Conservation (phyloP, 35 echinoderm and acorn worm species). For the Apostichopus californicus region DNA sequence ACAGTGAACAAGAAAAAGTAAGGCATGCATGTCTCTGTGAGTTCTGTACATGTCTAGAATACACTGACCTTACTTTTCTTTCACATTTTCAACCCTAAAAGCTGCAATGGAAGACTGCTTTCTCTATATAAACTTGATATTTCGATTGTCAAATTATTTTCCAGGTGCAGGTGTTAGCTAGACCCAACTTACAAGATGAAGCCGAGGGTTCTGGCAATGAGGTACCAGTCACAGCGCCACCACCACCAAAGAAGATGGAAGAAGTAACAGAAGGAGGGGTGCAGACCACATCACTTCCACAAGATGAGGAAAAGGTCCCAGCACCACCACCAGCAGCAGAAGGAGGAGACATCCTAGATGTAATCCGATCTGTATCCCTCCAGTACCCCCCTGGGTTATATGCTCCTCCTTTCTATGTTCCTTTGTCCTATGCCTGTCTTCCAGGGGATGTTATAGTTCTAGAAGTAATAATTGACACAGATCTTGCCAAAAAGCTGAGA, state of each 20-base stretch:
- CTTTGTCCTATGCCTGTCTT: slow-evolving; percentile 34
- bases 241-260: background rate
- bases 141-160: background rate
- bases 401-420: slow-evolving; percentile 36
- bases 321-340: background rate
- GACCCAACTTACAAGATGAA: background rate
- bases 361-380: slow-evolving; percentile 19
- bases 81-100: no score
- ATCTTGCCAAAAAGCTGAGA: slow-evolving; percentile 20
- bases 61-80: no score
- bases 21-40: no score
- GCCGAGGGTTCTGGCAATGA: background rate
- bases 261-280: background rate
- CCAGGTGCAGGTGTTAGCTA: slow-evolving; percentile 37
- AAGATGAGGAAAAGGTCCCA: background rate
- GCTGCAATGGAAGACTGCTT: no score
- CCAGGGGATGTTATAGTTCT: slow-evolving; percentile 32
- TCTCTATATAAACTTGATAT: no score
- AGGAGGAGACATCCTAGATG: background rate
- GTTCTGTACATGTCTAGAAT: no score
- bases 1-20: no score
- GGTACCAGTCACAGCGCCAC: background rate
- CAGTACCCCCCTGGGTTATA: slow-evolving; percentile 15
- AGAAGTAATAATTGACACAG: slow-evolving; percentile 40
- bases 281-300: background rate